Base-by-base conservation (phyloP, 2,113 vertebrate species). In the Nyctibius bracteatus region DNA sequence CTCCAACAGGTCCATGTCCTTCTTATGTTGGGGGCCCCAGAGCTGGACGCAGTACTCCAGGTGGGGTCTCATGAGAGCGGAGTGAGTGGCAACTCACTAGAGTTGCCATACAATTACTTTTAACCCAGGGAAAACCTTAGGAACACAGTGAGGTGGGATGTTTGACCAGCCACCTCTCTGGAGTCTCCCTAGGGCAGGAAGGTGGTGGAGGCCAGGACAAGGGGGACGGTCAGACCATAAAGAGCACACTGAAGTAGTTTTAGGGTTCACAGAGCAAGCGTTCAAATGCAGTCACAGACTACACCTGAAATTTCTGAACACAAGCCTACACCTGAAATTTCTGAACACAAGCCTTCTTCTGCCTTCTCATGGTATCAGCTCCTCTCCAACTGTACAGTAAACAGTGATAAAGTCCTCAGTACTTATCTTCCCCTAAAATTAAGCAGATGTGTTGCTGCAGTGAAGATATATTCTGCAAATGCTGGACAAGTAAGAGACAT, bases 221-320 rank as follows among this genome's bases (percentile, higher is more conserved):
- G 4, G 8, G 5, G 15, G 5, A 14, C 9, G 31, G 28, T 6
- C 3, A 2, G 14, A 66, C 10, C n/a, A 55, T 0, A 1, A 67
- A 6, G 16, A 86, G 16, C 20, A 57, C 10, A 4, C 4, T 57
- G 21, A 30, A 54, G 5, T 10, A 58, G 21, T 68, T 30, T 83
- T 24, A 55, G 7, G 20, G 23, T 46, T 63, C 22, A 49, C 2
- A 23, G 13, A 44, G 10, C 7, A 47, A n/a, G 11, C 22, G 8
- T 27, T 61, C 44, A 52, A n/a, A 52, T 11, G 12, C 6, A 47
- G 21, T 44, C 54, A 83, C 33, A 84, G 8, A 58, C 5, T 10
- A 72, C 46, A 72, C 3, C 18, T 35, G 66, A 55, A 43, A 61
- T 23, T 57, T 61, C 49, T 73, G 41, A 81, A 39, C 27, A 39